A percentile compares a stretch with the other conserved stretches of the same genome.
Conservation (phyloP, 2,113 vertebrate species). For the Butastur rufipennis region DNA sequence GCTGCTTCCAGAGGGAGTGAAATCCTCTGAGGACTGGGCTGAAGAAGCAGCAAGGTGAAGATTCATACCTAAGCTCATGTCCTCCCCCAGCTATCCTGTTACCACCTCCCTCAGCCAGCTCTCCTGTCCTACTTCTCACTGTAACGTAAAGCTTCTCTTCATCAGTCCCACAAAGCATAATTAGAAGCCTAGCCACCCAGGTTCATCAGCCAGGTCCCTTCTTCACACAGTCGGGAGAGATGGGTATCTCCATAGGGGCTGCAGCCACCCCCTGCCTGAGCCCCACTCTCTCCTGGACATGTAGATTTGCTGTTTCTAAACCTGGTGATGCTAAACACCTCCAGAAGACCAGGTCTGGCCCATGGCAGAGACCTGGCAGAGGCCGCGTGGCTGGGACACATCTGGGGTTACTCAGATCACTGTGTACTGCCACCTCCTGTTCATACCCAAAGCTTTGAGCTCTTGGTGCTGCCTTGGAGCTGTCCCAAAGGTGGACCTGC, state of each 20-base stretch:
- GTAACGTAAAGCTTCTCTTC: neutral
- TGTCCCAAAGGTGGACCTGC: neutral
- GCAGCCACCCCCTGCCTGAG: neutral
- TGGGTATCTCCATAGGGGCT: neutral
- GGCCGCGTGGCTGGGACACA: rapidly evolving
- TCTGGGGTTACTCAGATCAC: neutral
- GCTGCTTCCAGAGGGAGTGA: neutral
- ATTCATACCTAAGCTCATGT: neutral
- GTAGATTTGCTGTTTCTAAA: neutral
- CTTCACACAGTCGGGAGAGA: rapidly evolving
- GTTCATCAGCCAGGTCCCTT: neutral
- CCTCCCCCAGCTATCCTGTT: neutral
- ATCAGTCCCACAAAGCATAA: neutral
- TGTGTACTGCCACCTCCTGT: neutral
- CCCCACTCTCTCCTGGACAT: neutral
- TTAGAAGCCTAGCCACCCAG: neutral
- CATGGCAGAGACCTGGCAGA: neutral
- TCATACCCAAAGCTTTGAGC: neutral
- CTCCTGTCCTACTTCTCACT: neutral
- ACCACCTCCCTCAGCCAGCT: neutral
- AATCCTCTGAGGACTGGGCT: rapidly evolving
- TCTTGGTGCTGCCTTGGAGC: neutral
- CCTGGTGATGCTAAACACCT: neutral
- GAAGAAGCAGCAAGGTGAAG: neutral
- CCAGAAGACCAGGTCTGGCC: neutral